These are phyloP conservation scores for Nycticebus coucang DNA, from an alignment of 2,113 vertebrate species.

Conservation along the genomic window DNA sequence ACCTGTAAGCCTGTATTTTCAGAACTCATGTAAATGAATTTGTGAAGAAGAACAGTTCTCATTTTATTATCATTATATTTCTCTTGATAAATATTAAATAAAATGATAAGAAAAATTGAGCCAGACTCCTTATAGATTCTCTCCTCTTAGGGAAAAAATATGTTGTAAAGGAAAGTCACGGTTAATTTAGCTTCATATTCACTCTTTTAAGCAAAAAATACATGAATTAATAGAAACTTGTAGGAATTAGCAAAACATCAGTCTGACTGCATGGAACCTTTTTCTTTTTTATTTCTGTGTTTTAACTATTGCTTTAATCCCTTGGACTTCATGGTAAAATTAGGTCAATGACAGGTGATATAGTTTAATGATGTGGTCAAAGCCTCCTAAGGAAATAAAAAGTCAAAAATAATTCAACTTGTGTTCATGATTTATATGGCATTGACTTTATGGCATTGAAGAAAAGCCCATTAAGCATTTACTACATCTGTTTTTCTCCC, in stretches of 20 bases:
- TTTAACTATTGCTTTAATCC: constrained; percentile 10
- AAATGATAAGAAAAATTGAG: constrained; percentile 25
- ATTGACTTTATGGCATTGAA: constrained; percentile 46
- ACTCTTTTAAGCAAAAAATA: not conserved
- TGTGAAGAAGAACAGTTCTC: not conserved
- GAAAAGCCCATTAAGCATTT: constrained; percentile 52
- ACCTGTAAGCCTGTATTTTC: not conserved
- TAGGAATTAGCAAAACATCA: not conserved
- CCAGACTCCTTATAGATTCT: not conserved
- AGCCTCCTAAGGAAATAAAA: constrained; percentile 64
- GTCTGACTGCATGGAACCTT: not conserved
- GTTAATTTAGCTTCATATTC: not conserved
- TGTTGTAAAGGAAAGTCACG: not conserved
- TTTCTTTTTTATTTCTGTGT: not conserved
- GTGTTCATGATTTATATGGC: constrained; percentile 34
- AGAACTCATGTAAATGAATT: not conserved
- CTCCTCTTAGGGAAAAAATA: constrained; percentile 42
- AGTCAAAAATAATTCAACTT: constrained; percentile 59
- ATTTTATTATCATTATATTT: constrained; percentile 15
- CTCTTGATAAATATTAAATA: constrained; percentile 53
- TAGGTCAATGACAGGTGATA: constrained; percentile 53
- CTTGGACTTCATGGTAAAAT: constrained; percentile 26
- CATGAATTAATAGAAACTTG: not conserved
- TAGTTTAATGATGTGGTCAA: constrained; percentile 46
- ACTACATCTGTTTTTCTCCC: not conserved